Evolutionary conservation across 2,888 invertebrate genomes (phyloP).

Genomic region (Eubasilissa splendida): DNA sequence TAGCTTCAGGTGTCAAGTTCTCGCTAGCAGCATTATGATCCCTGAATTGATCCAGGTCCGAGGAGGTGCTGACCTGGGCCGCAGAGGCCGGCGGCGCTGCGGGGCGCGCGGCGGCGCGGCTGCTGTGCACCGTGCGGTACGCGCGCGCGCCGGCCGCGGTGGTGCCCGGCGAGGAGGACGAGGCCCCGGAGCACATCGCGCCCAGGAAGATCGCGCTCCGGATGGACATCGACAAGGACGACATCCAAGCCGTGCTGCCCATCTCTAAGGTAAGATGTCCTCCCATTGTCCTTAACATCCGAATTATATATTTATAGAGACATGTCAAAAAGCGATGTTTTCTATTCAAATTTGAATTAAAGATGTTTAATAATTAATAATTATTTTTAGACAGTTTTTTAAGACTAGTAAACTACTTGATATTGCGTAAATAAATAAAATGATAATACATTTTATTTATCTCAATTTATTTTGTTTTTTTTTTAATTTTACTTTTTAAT

Average conservation of each 20-base stretch:
- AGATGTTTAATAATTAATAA: too few relatives aligned
- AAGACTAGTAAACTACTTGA: too few relatives aligned
- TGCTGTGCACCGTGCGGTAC: conserved; percentile 84
- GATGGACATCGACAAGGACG: conserved; percentile 93
- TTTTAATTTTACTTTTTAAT: too few relatives aligned
- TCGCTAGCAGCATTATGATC: neutral
- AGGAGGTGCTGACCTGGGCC: conserved; percentile 93
- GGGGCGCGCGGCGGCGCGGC: conserved; percentile 88
- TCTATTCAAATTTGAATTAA: too few relatives aligned
- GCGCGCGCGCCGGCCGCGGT: conserved; percentile 67
- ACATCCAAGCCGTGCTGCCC: conserved; percentile 93
- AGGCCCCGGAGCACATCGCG: conserved; percentile 67
- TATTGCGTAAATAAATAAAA: too few relatives aligned
- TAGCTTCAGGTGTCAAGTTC: neutral
- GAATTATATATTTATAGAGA: too few relatives aligned
- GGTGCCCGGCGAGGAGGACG: conserved; percentile 62
- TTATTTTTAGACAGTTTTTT: too few relatives aligned
- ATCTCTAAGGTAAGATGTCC: conserved; percentile 85
- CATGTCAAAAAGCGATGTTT: too few relatives aligned
- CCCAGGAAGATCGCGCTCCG: conserved; percentile 83
- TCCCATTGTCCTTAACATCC: neutral
- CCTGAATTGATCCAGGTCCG: conserved; percentile 66
- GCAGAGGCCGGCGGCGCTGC: conserved; percentile 89
- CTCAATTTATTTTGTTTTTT: too few relatives aligned
- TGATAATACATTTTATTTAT: too few relatives aligned